Evolutionary conservation across 2,888 invertebrate genomes (phyloP), one percentile per base, ranked within the genome.

Genomic region (Synergus laeviventris): DNA sequence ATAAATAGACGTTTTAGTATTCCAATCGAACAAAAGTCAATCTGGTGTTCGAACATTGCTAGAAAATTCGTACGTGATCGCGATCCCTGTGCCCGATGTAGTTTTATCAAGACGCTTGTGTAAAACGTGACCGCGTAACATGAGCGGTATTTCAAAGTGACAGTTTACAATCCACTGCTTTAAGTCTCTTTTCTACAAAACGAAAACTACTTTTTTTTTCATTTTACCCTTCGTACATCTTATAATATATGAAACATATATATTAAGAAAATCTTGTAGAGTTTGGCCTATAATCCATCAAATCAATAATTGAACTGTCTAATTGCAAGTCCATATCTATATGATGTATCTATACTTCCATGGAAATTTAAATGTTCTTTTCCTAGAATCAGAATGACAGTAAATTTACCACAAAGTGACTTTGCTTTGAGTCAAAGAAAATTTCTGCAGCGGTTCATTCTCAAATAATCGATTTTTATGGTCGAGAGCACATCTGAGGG

Each of bases 11-110:
- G 11, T 12, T 56, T 56, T 21, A 21, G 56, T 56, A 21, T 56
- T 56, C 56, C 21, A 56, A 21, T 56, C 5, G 56, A 18, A 18
- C 56, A 49, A 49, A 70, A 70, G 45, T 45, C 70, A 49, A 49
- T 70, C 70, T 49, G 31, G 21, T 24, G 31, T 49, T 49, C 45
- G 70, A 66, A 31, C 24, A 66, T 66, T 21, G 45, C 31, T 49
- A 24, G 70, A 49, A 31, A 70, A 45, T 70, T 70, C 31, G 24
- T 49, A 66, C 45, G 66, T 66, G 66, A 45, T 16, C 2, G 24
- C 31, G 70, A 70, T 49, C 49, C 36, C 45, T n/a, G 45, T 45
- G 31, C n/a, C 31, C 49, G 45, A 49, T 70, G 49, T 45, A 42
- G 70, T 70, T 49, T 45, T 45, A 49, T 31, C 45, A n/a, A 31